These are phyloP conservation scores for Drosophila persimilis DNA, from an alignment of 1,140 invertebrate genomes.

Conservation along the genomic window DNA sequence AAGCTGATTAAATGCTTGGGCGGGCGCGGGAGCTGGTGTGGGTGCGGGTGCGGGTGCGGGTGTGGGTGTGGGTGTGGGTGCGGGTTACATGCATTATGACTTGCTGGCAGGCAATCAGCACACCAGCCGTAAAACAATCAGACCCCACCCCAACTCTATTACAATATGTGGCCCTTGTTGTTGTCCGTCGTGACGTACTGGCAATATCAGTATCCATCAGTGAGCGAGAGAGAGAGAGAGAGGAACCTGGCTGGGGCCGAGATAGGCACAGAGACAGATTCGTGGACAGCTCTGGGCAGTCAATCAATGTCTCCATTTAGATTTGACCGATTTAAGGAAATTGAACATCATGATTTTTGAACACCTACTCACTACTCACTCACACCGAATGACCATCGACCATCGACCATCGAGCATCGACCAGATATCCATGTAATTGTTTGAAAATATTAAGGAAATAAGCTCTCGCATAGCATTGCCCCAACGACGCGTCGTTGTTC, in stretches of 20 bases:
- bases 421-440: constrained; percentile 52
- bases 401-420: constrained; percentile 2
- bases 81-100: constrained; percentile 45
- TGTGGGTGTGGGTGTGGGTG: too few species aligned
- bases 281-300: background rate
- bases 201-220: too few species aligned
- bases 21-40: background rate
- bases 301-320: constrained; percentile 28
- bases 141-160: background rate
- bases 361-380: background rate
- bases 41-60: too few species aligned
- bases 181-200: too few species aligned
- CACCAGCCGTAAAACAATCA: background rate
- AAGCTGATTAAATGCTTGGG: constrained; percentile 45
- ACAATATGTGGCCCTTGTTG: background rate
- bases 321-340: constrained; percentile 49
- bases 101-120: constrained; percentile 29
- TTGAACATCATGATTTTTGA: constrained; percentile 64
- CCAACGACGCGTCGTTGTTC: constrained; percentile 4
- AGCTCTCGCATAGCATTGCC: constrained; percentile 14
- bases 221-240: too few species aligned
- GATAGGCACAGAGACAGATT: constrained; percentile 10
- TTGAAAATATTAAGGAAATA: constrained; percentile 63
- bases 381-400: background rate
- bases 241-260: too few species aligned